phyloP scores from a whole-genome alignment of 2,113 vertebrate species.

The Eonycteris spelaea region DNA sequence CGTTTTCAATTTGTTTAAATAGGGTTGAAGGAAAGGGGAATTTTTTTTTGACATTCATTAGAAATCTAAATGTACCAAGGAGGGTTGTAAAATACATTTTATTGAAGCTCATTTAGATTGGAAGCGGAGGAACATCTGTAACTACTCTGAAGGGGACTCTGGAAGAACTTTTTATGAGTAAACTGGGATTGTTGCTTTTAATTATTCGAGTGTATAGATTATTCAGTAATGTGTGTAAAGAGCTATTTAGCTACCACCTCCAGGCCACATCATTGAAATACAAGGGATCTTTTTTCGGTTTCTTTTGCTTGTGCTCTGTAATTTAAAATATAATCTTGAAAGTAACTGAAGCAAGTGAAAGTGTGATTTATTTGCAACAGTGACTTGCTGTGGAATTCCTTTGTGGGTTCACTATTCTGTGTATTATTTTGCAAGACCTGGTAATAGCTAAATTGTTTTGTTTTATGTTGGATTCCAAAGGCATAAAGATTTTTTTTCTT shows the following conservation, averaged over 20 bases:
- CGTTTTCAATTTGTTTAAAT: constrained; percentile 52
- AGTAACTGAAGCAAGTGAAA: background rate
- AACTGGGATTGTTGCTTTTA: constrained; percentile 70
- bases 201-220: constrained; percentile 68
- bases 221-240: constrained; percentile 61
- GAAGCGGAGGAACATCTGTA: constrained; percentile 72
- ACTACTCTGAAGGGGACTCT: constrained; percentile 66
- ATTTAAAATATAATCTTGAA: constrained; percentile 18
- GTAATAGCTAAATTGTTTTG: background rate
- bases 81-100: constrained; percentile 66
- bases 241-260: background rate
- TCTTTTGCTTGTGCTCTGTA: background rate
- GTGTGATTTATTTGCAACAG: background rate
- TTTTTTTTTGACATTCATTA: constrained; percentile 69
- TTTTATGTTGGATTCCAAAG: background rate
- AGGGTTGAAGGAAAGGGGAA: constrained; percentile 39
- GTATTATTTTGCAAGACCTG: background rate
- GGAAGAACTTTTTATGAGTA: constrained; percentile 69
- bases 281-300: background rate
- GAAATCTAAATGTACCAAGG: constrained; percentile 58
- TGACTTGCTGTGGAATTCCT: background rate
- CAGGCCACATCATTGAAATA: background rate
- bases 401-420: background rate
- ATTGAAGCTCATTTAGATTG: constrained; percentile 62
- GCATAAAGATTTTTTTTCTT: background rate